Evolutionary conservation across 35 echinoderm and acorn worm genomes (phyloP).

Genomic region (Ophioderma brevispina): DNA sequence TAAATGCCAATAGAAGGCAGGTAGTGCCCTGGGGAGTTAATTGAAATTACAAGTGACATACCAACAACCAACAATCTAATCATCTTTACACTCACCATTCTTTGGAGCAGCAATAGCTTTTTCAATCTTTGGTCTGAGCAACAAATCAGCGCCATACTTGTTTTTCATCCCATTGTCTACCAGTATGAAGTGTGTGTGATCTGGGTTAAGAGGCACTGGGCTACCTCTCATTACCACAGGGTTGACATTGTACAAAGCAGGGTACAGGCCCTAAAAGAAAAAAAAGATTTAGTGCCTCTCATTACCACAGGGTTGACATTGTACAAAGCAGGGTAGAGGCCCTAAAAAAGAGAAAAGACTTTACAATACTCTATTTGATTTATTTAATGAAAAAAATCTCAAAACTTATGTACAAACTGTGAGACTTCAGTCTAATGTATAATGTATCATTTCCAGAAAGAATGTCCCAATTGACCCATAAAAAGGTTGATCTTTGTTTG

Average conservation of each 20-base stretch:
- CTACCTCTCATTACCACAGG: constrained; percentile 51
- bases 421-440: no score
- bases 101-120: constrained; percentile 43
- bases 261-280: constrained; percentile 44
- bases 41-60: not conserved
- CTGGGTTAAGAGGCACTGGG: constrained; percentile 61
- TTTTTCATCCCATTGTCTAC: constrained; percentile 57
- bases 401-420: no score
- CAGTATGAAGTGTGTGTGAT: constrained; percentile 78
- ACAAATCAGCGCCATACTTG: constrained; percentile 42
- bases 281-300: constrained; percentile 22
- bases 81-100: not conserved
- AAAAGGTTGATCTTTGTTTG: no score
- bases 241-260: constrained; percentile 72
- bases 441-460: no score
- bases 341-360: constrained; percentile 34
- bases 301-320: constrained; percentile 63
- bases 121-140: constrained; percentile 55
- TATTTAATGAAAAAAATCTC: no score
- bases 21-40: no score
- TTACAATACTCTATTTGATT: no score
- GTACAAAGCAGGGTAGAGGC: constrained; percentile 53
- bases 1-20: no score
- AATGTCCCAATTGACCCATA: no score
- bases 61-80: no score